Evolutionary conservation across 2,113 vertebrate species (phyloP).

Genomic region (Illadopsis cleaveri): DNA sequence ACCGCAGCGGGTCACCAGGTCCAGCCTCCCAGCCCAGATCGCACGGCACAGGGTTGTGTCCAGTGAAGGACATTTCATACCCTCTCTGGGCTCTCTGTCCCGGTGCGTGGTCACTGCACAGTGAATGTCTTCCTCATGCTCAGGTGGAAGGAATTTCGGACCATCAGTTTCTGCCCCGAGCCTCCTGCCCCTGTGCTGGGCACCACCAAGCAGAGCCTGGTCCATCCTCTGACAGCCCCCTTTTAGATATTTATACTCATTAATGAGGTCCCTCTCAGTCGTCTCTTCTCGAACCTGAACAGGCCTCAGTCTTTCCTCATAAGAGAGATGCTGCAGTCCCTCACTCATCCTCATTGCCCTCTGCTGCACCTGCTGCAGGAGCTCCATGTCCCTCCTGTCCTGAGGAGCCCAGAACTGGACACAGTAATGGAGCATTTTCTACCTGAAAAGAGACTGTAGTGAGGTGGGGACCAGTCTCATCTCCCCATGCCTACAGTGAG

Average conservation of each 20-base stretch:
- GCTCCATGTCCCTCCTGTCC: not conserved
- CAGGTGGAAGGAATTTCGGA: not conserved
- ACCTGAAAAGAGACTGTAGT: not conserved
- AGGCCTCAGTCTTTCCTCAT: not conserved
- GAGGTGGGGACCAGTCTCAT: not conserved
- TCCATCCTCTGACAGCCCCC: rapidly evolving
- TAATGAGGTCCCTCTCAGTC: too few relatives aligned
- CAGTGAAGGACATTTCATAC: not conserved
- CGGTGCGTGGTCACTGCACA: not conserved
- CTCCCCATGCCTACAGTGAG: not conserved
- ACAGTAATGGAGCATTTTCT: not conserved
- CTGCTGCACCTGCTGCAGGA: not conserved
- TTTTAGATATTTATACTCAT: too few relatives aligned
- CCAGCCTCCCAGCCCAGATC: not conserved
- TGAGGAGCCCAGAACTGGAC: not conserved
- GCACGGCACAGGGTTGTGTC: not conserved
- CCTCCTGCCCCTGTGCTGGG: not conserved
- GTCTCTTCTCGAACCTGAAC: not conserved
- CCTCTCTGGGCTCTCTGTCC: not conserved
- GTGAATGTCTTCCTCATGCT: not conserved
- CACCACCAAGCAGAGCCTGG: not conserved
- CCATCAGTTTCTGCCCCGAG: not conserved
- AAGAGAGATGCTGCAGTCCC: too few relatives aligned
- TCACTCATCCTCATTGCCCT: not conserved
- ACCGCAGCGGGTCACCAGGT: too few relatives aligned